phyloP scores from a whole-genome alignment of 1,140 invertebrate species.

The Eciton burchellii region DNA sequence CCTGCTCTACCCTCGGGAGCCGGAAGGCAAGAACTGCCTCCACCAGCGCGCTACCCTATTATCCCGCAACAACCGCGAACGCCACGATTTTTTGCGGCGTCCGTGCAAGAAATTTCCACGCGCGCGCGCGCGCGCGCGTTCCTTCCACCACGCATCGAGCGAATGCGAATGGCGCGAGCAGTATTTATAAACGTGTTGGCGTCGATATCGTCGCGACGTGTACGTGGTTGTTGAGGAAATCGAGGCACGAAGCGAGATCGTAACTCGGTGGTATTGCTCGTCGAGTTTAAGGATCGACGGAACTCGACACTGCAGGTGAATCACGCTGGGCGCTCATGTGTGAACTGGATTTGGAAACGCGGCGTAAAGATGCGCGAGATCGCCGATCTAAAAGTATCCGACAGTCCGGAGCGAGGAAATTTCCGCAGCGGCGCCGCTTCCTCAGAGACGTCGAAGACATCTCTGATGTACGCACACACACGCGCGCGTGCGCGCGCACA shows the following conservation, averaged over 20 bases:
- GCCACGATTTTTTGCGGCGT: constrained; percentile 27
- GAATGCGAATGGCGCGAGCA: too few relatives aligned
- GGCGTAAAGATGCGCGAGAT: constrained; percentile 9
- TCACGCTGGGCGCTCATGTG: too few relatives aligned
- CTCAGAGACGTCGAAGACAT: constrained; percentile 46
- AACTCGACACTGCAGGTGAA: too few relatives aligned
- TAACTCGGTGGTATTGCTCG: too few relatives aligned
- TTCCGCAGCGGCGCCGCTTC: constrained; percentile 20
- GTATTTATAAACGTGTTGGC: too few relatives aligned
- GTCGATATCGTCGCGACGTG: too few relatives aligned
- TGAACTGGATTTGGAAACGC: too few relatives aligned
- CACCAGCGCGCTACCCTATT: constrained; percentile 35
- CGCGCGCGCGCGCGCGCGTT: neutral
- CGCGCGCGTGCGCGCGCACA: too few relatives aligned
- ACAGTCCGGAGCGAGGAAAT: constrained; percentile 29
- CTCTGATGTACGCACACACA: constrained; percentile 51
- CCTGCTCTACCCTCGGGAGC: constrained; percentile 53
- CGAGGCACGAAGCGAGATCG: too few relatives aligned
- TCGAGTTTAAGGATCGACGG: too few relatives aligned
- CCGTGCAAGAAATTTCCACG: constrained; percentile 18
- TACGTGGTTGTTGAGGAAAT: too few relatives aligned
- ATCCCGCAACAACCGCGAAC: constrained; percentile 42
- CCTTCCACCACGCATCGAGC: too few relatives aligned
- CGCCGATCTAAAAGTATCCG: constrained; percentile 24
- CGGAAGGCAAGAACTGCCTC: constrained; percentile 46